phyloP scores from a whole-genome alignment of 2,113 vertebrate genomes.

The Mellivora capensis region DNA sequence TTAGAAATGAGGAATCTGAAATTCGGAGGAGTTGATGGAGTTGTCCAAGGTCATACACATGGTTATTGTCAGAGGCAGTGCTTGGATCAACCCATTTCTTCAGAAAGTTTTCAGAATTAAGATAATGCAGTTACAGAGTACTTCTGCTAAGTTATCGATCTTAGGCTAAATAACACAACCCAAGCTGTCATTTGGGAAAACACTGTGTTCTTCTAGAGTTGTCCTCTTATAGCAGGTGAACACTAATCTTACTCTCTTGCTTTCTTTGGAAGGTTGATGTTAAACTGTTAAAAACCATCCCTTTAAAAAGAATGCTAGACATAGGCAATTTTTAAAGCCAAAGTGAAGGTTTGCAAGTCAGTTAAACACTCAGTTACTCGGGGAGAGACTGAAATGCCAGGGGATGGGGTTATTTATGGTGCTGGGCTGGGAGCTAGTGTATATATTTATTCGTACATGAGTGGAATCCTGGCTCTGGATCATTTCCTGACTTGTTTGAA shows the following conservation, averaged over 20 bases:
- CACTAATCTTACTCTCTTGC: conserved; percentile 31
- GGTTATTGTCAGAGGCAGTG: background rate
- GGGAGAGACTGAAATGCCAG: conserved; percentile 52
- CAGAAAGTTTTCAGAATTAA: conserved; percentile 34
- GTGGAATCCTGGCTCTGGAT: conserved; percentile 63
- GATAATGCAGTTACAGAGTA: background rate
- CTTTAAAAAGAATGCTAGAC: conserved; percentile 61
- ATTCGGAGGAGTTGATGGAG: background rate
- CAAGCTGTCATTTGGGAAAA: conserved; percentile 26
- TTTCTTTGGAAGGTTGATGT: conserved; percentile 52
- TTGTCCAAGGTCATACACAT: background rate
- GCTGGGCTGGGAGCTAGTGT: conserved; percentile 32
- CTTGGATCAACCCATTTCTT: background rate
- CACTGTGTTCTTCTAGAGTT: conserved; percentile 11
- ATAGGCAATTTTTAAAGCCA: conserved; percentile 63
- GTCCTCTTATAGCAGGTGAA: conserved; percentile 40
- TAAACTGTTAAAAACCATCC: conserved; percentile 61
- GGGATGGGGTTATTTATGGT: conserved; percentile 62
- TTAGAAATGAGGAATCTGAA: background rate
- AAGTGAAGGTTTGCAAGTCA: conserved; percentile 61
- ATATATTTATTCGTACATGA: conserved; percentile 65
- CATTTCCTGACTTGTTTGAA: conserved; percentile 67
- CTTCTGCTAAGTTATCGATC: background rate
- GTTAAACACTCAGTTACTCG: conserved; percentile 69
- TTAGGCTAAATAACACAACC: conserved; percentile 22